These are phyloP conservation scores for Tenualosa ilisha DNA, from an alignment of 2,797 vertebrate species.

Conservation along the genomic window DNA sequence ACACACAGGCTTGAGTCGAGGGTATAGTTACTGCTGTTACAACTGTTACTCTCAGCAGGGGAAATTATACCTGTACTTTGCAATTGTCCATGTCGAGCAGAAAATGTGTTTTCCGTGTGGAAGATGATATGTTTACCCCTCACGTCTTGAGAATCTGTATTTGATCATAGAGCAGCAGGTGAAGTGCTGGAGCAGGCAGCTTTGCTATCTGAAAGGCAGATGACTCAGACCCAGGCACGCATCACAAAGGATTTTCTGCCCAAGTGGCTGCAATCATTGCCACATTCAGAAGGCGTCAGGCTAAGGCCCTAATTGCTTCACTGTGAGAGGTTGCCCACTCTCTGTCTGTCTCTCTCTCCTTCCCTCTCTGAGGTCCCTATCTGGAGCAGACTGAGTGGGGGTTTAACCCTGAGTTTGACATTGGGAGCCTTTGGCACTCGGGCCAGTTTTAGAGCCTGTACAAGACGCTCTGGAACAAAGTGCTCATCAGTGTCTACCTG, in stretches of 20 bases:
- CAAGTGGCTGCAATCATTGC: neutral
- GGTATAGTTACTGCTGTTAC: neutral
- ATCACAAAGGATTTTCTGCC: neutral
- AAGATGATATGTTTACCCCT: neutral
- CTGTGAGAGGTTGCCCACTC: neutral
- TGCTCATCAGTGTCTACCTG: constrained; percentile 5
- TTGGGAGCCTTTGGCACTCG: neutral
- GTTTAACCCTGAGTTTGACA: neutral
- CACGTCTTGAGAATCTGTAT: neutral
- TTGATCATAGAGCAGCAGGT: neutral
- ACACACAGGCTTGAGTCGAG: neutral
- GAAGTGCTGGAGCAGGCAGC: neutral
- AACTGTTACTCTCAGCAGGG: neutral
- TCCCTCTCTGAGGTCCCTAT: neutral
- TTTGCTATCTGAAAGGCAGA: neutral
- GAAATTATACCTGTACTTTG: neutral
- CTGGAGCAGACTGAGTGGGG: neutral
- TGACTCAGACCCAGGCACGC: neutral
- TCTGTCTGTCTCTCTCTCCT: neutral
- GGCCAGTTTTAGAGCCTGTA: neutral
- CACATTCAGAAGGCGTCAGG: neutral
- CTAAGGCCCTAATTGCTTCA: neutral
- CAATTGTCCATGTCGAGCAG: neutral
- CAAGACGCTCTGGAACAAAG: neutral
- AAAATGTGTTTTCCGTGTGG: neutral